Conservation (phyloP, 2,113 vertebrate genomes). For the human (Homo sapiens) region DNA sequence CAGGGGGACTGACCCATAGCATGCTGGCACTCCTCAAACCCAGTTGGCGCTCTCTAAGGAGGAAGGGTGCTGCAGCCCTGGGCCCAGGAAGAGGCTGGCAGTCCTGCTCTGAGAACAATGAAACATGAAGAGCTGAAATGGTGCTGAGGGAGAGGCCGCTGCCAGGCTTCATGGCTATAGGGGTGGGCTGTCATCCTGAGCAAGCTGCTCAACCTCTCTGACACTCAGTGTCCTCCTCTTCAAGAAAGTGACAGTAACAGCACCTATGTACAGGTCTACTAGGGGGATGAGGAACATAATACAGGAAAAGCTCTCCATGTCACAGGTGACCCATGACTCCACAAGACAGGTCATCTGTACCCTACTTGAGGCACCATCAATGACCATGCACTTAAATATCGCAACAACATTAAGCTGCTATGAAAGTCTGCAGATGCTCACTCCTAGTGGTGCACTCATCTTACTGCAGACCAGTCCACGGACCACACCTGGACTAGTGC, state of each 20-base stretch:
- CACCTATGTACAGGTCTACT: fast-evolving
- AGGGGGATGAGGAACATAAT: too few relatives aligned
- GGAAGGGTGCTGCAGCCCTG: fast-evolving
- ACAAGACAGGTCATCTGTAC: background rate
- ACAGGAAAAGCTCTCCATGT: background rate
- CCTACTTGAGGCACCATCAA: background rate
- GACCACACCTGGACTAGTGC: fast-evolving
- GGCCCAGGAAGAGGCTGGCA: background rate
- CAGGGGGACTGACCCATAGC: too few relatives aligned
- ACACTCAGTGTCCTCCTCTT: background rate
- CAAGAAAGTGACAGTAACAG: background rate
- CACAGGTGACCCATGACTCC: background rate
- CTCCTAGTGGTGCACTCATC: fast-evolving
- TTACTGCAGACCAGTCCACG: fast-evolving
- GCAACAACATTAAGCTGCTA: fast-evolving
- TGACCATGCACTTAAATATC: fast-evolving
- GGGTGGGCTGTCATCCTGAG: background rate
- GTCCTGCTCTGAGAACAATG: background rate
- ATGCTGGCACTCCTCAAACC: background rate
- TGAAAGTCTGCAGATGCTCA: fast-evolving
- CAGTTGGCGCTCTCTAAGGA: fast-evolving
- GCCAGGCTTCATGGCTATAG: background rate
- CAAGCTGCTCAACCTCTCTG: background rate
- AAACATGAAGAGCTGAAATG: background rate
- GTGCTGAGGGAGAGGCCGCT: background rate